Evolutionary conservation across 2,888 invertebrate species (phyloP), one percentile per base, ranked within the genome.

Genomic region (Cephus spinipes): DNA sequence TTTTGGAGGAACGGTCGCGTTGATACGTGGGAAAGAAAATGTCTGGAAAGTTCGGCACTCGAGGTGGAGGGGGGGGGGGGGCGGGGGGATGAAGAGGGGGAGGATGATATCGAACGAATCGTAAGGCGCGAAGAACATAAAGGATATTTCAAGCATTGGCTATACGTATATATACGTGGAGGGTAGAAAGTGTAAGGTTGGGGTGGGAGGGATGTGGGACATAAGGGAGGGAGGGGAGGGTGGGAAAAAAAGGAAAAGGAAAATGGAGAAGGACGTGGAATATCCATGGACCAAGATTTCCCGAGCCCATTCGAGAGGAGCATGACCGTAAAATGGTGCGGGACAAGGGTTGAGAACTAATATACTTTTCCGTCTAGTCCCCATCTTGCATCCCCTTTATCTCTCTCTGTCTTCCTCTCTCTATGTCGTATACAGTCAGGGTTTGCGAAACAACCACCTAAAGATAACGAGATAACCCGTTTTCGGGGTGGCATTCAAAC

Each of bases 391-490:
- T 34, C 74, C 23, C 12, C 15, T 11, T 34, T 30, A 23, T 68
- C n/a, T 68, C 69, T 30, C 15, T 31, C 68, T 11, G 35, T 73
- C 71, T 32, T 76, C 30, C 69, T 23, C 32, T 79, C 77, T 76
- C 77, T 76, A 75, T 78, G 78, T 75, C 78, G 78, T 15, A 75
- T 69, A 76, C 76, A 69, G 73, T 80, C 75, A 76, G 78, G 81
- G 81, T 78, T 81, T 80, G 83, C 74, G 83, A 82, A 81, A 84
- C 84, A 84, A 85, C 83, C 81, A 81, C 80, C 81, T 84, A 83
- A 83, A 87, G 85, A 87, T 88, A 89, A 89, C 87, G 83, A 88
- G 87, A 87, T 88, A 88, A 87, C 87, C 87, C 84, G 83, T 86
- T 86, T 86, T 84, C 80, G 80, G 81, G 81, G 79, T 84, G 83